A percentile compares a stretch with the other conserved stretches of the same genome.
Conservation (phyloP, 2,113 vertebrate genomes). For the Dipodomys spectabilis region DNA sequence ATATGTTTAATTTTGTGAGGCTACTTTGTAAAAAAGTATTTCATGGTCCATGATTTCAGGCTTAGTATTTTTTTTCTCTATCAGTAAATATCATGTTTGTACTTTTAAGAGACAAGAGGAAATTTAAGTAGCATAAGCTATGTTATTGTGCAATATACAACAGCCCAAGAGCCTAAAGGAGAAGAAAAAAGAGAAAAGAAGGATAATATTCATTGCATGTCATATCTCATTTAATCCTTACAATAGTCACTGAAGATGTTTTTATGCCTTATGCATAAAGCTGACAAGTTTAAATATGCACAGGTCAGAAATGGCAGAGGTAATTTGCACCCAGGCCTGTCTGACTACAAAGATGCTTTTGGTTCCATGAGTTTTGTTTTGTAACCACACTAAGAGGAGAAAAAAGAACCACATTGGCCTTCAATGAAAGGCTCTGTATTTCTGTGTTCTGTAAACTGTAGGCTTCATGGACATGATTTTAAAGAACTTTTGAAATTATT, state of each 20-base stretch:
- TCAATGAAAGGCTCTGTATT: not conserved
- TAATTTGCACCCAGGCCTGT: not conserved
- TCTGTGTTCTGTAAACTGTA: conserved; percentile 33
- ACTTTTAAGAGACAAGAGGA: conserved; percentile 40
- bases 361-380: not conserved
- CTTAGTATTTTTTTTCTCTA: not conserved
- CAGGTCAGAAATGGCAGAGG: not conserved
- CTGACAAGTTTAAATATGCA: not conserved
- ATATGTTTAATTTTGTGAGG: not conserved
- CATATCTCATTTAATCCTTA: not conserved
- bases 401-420: not conserved
- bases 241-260: not conserved
- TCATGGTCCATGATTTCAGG: not conserved
- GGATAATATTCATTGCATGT: not conserved
- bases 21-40: not conserved
- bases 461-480: conserved; percentile 33
- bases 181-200: not conserved
- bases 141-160: not conserved
- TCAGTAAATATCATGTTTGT: not conserved
- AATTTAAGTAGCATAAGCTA: not conserved
- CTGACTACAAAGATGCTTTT: not conserved
- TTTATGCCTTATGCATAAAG: not conserved
- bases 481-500: not conserved
- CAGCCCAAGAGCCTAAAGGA: not conserved
- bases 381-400: not conserved